Evolutionary conservation across 2,797 vertebrate species (phyloP), one percentile per base, ranked within the genome.

Genomic region (Nasua narica): DNA sequence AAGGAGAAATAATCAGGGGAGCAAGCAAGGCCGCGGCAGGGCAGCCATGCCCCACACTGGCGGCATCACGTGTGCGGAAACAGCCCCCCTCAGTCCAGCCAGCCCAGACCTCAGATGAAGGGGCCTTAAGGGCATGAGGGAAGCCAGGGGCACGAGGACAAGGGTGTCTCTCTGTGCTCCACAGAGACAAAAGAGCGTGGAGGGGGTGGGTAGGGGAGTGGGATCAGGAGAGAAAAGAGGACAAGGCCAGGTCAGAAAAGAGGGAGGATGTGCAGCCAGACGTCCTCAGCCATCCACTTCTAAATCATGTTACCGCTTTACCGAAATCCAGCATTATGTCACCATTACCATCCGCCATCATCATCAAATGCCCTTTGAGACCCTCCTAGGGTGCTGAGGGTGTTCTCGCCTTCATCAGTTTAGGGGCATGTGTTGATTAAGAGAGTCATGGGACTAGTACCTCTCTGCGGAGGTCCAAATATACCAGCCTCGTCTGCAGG

Each of bases 1-100:
- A 98, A 95, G 97, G 96, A 95, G 97, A 97, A 98, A 97, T 97
- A 97, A 97, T 97, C 96, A 97, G 97, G 87, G 92, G 78, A 95
- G 92, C 83, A 81, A 94, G 79, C 70, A 89, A 95, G 96, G 89
- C 94, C 81, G 0, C 79, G 67, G 84, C 94, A 60, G 65, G 90
- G 60, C 65, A 0, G 87, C 95, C 94, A 81, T 97, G 92, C 82
- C 86, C 93, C 50, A 46, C 1, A 1, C 77, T 12, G 25, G 37
- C 32, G 0, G 37, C 58, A 82, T 92, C 96, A 91, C 37, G 1
- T 78, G 85, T 77, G 60, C 15, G 23, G 54, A 94, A 83, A 82
- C 54, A 58, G 65, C 29, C 37, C 54, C 58, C 7, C 14, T 25
- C 21, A 0, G 32, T 48, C 46, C 35, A 85, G 48, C 46, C 82